Evolutionary conservation across 1,140 invertebrate species (phyloP).

Genomic region (Zaprionus ornatus): DNA sequence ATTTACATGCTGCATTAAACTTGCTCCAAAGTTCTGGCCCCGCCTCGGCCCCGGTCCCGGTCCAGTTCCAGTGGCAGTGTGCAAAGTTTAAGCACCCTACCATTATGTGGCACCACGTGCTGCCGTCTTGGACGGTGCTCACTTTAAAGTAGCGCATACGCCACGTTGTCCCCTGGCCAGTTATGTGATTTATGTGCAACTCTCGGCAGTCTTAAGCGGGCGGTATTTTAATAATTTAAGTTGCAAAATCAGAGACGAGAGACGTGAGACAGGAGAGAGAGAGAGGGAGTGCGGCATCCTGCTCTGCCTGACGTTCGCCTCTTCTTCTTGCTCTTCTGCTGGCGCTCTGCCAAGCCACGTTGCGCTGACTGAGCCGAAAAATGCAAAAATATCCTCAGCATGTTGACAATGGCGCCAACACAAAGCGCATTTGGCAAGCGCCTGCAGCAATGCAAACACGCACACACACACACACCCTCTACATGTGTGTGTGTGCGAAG

Average conservation of each 20-base stretch:
- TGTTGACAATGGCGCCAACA: constrained; percentile 76
- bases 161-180: constrained; percentile 68
- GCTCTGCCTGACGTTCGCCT: not conserved
- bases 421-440: constrained; percentile 78
- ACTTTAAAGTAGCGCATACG: constrained; percentile 72
- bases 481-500: constrained; percentile 30
- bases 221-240: constrained; percentile 74
- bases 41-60: constrained; percentile 28
- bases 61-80: constrained; percentile 15
- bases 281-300: not conserved
- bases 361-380: constrained; percentile 77
- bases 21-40: constrained; percentile 56
- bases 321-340: not conserved
- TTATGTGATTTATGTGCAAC: constrained; percentile 68
- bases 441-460: constrained; percentile 70
- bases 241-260: constrained; percentile 61
- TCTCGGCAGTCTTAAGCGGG: constrained; percentile 48
- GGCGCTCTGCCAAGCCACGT: constrained; percentile 66
- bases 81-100: constrained; percentile 29
- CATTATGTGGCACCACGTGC: not conserved
- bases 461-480: not conserved
- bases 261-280: not conserved
- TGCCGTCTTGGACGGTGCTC: constrained; percentile 41
- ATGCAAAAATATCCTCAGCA: constrained; percentile 72
- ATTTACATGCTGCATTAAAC: constrained; percentile 82